phyloP scores from a whole-genome alignment of 2,888 invertebrate species.

The Plebejus argus region DNA sequence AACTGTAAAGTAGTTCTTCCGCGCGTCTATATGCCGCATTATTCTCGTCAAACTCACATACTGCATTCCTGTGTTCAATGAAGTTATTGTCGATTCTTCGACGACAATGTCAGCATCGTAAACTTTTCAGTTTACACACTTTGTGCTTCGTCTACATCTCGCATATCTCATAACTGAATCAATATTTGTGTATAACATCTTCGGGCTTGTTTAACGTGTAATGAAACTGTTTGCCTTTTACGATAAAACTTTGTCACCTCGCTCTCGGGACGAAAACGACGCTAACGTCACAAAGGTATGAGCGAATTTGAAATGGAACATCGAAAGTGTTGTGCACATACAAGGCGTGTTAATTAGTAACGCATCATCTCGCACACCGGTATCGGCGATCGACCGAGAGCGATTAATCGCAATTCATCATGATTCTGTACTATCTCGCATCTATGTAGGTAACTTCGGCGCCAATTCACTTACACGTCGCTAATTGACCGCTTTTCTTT shows the following conservation, averaged over 20 bases:
- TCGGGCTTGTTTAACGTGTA: background rate
- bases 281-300: background rate
- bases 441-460: conserved; percentile 50
- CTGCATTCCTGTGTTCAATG: background rate
- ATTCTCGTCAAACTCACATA: conserved; percentile 25
- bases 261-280: background rate
- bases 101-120: background rate
- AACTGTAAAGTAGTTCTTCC: conserved; percentile 58
- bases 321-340: conserved; percentile 40
- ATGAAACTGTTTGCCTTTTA: background rate
- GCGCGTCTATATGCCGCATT: conserved; percentile 47
- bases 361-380: conserved; percentile 57
- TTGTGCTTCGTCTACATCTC: background rate
- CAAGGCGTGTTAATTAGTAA: conserved; percentile 48
- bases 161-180: background rate
- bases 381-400: conserved; percentile 57
- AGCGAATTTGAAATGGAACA: conserved; percentile 34
- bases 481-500: conserved; percentile 34
- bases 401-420: conserved; percentile 55
- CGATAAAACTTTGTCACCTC: conserved; percentile 17
- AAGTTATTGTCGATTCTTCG: conserved; percentile 8
- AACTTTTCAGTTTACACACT: background rate
- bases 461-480: conserved; percentile 44
- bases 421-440: conserved; percentile 51
- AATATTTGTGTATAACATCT: background rate